Percentiles rank a stretch among this genome's conserved stretches.
phyloP scores from a whole-genome alignment of 2,113 vertebrate species.

The Phyllostomus discolor region DNA sequence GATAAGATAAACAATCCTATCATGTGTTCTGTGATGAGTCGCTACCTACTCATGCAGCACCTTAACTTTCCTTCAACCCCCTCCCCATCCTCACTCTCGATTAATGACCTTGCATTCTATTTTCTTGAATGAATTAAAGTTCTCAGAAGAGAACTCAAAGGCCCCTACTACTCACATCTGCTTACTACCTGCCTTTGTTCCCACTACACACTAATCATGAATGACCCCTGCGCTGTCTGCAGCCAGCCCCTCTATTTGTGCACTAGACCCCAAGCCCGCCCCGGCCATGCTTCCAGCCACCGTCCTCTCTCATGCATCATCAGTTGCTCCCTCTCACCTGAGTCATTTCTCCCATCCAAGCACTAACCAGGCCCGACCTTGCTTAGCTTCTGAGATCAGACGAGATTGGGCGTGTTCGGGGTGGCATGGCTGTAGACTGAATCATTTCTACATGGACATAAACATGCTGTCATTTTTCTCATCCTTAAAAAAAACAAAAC shows the following conservation, averaged over 20 bases:
- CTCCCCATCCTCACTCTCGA: neutral
- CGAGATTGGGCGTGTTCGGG: too few species aligned
- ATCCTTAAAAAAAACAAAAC: neutral
- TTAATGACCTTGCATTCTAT: neutral
- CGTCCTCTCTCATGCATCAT: neutral
- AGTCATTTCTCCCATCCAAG: neutral
- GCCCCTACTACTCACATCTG: neutral
- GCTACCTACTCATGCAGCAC: neutral
- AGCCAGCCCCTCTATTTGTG: neutral
- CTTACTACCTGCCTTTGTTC: neutral
- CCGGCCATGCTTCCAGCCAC: neutral
- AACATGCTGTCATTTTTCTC: neutral
- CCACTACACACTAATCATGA: fast-evolving
- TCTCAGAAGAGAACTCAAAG: neutral
- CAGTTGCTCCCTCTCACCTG: neutral
- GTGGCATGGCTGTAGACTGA: neutral
- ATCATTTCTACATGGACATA: neutral
- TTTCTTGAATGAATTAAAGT: neutral
- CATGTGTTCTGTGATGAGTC: neutral
- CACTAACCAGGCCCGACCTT: too few species aligned
- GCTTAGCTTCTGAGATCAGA: too few species aligned
- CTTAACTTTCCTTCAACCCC: neutral
- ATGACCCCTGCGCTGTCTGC: neutral
- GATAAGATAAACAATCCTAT: neutral
- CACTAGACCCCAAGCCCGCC: neutral